A percentile compares a stretch with the other conserved stretches of the same genome.
phyloP scores from a whole-genome alignment of 2,888 invertebrate species.

The Torymus tubicola region DNA sequence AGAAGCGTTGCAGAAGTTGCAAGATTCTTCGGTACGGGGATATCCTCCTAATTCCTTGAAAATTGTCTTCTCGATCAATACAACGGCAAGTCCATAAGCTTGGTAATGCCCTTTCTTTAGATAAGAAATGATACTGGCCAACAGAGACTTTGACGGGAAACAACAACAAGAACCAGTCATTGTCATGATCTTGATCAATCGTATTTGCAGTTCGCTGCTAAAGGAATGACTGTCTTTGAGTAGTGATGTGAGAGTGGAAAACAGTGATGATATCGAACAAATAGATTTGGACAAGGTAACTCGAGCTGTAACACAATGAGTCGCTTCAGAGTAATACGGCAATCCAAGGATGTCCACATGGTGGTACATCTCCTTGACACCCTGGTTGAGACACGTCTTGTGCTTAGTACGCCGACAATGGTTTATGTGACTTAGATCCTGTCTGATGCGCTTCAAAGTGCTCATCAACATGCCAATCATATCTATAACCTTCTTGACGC shows the following conservation, averaged over 20 bases:
- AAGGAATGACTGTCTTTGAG: constrained; percentile 77
- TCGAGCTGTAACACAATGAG: constrained; percentile 41
- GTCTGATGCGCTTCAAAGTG: constrained; percentile 79
- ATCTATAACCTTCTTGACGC: constrained; percentile 79
- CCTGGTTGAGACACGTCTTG: constrained; percentile 77
- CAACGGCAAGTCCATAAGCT: constrained; percentile 74
- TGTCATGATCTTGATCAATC: constrained; percentile 79
- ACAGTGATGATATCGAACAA: constrained; percentile 80
- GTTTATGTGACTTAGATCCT: constrained; percentile 79
- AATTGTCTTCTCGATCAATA: constrained; percentile 79
- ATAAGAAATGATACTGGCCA: constrained; percentile 78
- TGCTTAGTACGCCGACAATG: constrained; percentile 79
- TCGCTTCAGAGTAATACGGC: constrained; percentile 65
- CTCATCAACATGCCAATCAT: constrained; percentile 79
- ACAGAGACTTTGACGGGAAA: constrained; percentile 78
- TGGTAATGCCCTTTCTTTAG: constrained; percentile 71
- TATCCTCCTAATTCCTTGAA: constrained; percentile 80
- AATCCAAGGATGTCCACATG: constrained; percentile 80
- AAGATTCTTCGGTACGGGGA: constrained; percentile 68
- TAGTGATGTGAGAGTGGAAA: constrained; percentile 78
- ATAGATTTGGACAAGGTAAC: constrained; percentile 71
- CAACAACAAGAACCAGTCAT: constrained; percentile 82
- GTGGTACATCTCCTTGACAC: constrained; percentile 76
- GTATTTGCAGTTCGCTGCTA: constrained; percentile 74
- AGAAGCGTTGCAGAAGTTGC: constrained; percentile 70